These are phyloP conservation scores for Lontra canadensis DNA, from an alignment of 2,113 vertebrate genomes.

Conservation along the genomic window DNA sequence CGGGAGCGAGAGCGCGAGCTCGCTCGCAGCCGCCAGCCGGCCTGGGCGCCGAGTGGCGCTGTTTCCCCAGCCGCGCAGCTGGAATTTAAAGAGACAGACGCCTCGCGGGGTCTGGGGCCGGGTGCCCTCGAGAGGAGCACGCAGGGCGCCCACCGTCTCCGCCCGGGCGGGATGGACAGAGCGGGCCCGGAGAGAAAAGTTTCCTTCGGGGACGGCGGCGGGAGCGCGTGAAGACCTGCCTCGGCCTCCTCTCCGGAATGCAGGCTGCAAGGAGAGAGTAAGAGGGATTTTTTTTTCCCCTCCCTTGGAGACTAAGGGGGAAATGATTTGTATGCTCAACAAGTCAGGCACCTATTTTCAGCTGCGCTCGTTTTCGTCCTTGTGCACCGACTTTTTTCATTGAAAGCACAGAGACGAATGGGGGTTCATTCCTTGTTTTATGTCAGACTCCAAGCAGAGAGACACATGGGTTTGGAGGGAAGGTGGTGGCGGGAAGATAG, in stretches of 20 bases:
- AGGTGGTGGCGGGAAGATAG: slow-evolving; percentile 14
- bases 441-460: slow-evolving; percentile 36
- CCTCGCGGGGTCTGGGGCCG: slow-evolving; percentile 56
- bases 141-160: background rate
- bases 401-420: slow-evolving; percentile 37
- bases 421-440: background rate
- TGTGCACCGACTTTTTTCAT: slow-evolving; percentile 53
- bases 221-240: background rate
- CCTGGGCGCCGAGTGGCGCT: slow-evolving; percentile 80
- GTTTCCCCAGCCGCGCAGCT: slow-evolving; percentile 82
- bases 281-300: background rate
- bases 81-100: slow-evolving; percentile 87
- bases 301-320: slow-evolving; percentile 36
- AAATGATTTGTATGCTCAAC: slow-evolving; percentile 78
- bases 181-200: slow-evolving; percentile 69
- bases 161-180: accelerated
- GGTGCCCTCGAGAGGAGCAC: background rate
- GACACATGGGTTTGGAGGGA: slow-evolving; percentile 25
- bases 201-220: slow-evolving; percentile 59
- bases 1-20: slow-evolving; percentile 74
- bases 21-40: slow-evolving; percentile 73
- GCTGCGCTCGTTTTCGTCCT: slow-evolving; percentile 57
- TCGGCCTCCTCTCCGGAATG: background rate
- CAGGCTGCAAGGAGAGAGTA: slow-evolving; percentile 1
- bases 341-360: slow-evolving; percentile 77